Base-by-base conservation (phyloP, 2,113 vertebrate species). In the Chiloscyllium plagiosum region DNA sequence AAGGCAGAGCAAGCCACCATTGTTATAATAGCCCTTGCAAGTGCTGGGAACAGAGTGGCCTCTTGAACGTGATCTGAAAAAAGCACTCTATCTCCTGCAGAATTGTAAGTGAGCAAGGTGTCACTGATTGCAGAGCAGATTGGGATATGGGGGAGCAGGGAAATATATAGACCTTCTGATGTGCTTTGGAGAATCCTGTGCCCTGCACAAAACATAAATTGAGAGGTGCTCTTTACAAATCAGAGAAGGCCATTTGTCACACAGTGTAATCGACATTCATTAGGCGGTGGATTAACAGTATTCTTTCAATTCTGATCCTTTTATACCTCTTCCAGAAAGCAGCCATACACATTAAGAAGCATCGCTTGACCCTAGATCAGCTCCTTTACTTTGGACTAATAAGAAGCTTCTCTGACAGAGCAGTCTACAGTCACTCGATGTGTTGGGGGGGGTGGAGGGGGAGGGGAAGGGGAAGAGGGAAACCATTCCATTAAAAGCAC, bases 201-300 rank as follows among this genome's bases (percentile, higher is more conserved):
- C 26, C 87, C 52, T 65, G 47, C 22, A 87, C 5, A 7, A 20
- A 13, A 52, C 85, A 87, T 87, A 90, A 29, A 6, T 2, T 13
- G 97, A 97, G 96, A 97, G 97, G 96, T 96, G 72, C 96, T 97
- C 97, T 97, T 97, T 97, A 97, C 97, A 97, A 97, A 97, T 96
- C 96, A 42, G 92, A 94, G 66, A 72, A 24, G 94, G 42, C 70
- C 94, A n/a, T 76, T 70, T 95, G 94, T 72, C 69, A 52, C 68
- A 13, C 47, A 47, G 69, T 72, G 94, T 13, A 72, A 70, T 76
- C 68, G n/a, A 95, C 37, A 29, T 95, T 95, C 94, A 95, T 95
- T 52, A 76, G 69, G 20, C 26, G 5, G 94, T 72, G 94, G 94
- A 95, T 52, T 47, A 95, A 47, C 68, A 72, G 37, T 52, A 50